phyloP scores from a whole-genome alignment of 2,888 invertebrate genomes.

The Drosophila conformis region DNA sequence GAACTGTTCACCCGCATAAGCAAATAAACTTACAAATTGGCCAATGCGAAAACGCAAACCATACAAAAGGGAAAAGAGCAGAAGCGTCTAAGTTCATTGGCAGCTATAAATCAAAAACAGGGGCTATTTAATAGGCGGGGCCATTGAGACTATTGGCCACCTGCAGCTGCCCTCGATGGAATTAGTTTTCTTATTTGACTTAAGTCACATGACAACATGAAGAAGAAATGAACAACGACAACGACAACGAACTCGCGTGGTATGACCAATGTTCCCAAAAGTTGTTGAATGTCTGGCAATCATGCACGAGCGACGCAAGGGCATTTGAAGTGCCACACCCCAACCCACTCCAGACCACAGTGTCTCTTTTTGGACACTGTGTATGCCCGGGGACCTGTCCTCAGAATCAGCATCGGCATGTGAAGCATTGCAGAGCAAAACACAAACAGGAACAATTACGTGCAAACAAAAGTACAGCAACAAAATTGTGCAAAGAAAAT shows the following conservation, averaged over 20 bases:
- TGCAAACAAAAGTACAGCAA: constrained; percentile 32
- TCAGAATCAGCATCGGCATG: constrained; percentile 28
- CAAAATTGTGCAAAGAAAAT: constrained; percentile 30
- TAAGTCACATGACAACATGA: constrained; percentile 42
- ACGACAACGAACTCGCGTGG: constrained; percentile 24
- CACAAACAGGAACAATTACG: constrained; percentile 66
- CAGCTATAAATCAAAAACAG: constrained; percentile 76
- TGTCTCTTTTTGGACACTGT: background rate
- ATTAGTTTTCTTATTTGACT: constrained; percentile 77
- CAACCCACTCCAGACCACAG: background rate
- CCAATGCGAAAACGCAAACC: constrained; percentile 44
- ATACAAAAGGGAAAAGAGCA: constrained; percentile 16
- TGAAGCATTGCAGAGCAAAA: constrained; percentile 30
- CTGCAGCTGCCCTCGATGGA: constrained; percentile 59
- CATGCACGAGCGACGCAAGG: constrained; percentile 70
- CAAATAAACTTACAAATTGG: constrained; percentile 77
- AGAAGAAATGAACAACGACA: background rate
- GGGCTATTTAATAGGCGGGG: constrained; percentile 51
- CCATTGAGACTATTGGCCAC: constrained; percentile 48
- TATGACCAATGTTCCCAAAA: constrained; percentile 51
- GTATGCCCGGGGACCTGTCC: constrained; percentile 52
- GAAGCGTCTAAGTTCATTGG: constrained; percentile 61
- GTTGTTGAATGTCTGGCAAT: constrained; percentile 53
- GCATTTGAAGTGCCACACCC: constrained; percentile 42
- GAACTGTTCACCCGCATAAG: constrained; percentile 51